Conservation (phyloP, 1,140 invertebrate species). For the Cotesia typhae region DNA sequence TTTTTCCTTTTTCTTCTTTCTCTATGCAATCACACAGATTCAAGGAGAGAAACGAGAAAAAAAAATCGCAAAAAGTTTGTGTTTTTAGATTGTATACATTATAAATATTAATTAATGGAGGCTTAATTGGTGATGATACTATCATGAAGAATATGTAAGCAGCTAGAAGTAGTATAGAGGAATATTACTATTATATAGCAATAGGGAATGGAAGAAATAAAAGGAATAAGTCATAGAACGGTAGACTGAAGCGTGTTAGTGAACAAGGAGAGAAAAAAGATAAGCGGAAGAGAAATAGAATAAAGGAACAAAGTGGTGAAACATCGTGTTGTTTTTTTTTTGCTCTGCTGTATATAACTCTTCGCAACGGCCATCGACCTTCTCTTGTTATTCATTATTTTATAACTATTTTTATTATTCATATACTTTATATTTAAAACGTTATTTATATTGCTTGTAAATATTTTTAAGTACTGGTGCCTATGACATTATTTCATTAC, state of each 20-base stretch:
- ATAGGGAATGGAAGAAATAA: background rate
- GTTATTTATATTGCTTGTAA: background rate
- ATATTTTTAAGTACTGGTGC: no score
- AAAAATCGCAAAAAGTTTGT: background rate
- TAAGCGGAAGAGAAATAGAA: conserved; percentile 33
- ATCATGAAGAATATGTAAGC: background rate
- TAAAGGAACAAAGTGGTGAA: conserved; percentile 34
- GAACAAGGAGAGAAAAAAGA: conserved; percentile 21
- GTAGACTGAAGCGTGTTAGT: conserved; percentile 7
- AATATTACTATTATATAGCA: background rate
- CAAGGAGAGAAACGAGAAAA: background rate
- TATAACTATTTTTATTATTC: conserved; percentile 3
- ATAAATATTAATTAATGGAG: conserved; percentile 18
- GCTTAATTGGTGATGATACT: conserved; percentile 14
- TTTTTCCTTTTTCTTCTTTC: no score
- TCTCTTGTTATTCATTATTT: conserved; percentile 23
- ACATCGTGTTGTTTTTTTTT: conserved; percentile 34
- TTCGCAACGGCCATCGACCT: conserved; percentile 25
- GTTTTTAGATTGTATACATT: background rate
- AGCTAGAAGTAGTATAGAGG: background rate
- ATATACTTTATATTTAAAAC: background rate
- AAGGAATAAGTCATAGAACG: background rate
- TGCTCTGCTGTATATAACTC: conserved; percentile 17
- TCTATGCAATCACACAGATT: background rate
- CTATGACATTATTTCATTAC: no score